Percentiles rank a stretch among this genome's conserved stretches.
phyloP scores from a whole-genome alignment of 2,888 invertebrate genomes.

The Brachypalpus laphriformis region DNA sequence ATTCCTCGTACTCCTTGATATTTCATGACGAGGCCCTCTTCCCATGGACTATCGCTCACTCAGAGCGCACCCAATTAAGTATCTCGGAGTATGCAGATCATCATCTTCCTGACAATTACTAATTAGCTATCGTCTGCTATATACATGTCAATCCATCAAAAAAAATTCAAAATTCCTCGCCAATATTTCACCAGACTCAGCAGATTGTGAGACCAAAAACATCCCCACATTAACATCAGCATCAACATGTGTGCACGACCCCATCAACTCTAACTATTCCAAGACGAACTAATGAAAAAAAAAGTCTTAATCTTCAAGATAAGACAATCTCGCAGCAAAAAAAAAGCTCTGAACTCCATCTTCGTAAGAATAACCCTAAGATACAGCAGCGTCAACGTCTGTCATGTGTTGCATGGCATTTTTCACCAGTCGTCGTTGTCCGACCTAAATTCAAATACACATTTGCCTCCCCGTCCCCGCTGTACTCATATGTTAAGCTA shows the following conservation, averaged over 20 bases:
- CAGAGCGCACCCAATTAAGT: too few relatives aligned
- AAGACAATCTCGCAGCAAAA: constrained; percentile 26
- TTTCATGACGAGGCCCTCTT: too few relatives aligned
- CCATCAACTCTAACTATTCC: neutral
- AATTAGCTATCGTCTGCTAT: neutral
- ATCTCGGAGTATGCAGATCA: too few relatives aligned
- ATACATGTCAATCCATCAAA: neutral
- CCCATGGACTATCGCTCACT: too few relatives aligned
- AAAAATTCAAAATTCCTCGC: neutral
- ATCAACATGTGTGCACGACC: neutral
- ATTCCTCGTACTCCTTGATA: too few relatives aligned
- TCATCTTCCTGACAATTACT: too few relatives aligned
- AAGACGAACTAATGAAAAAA: constrained; percentile 4
- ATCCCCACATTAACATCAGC: neutral
- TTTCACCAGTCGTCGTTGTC: neutral
- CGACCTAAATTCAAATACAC: constrained; percentile 63
- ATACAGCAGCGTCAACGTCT: constrained; percentile 14
- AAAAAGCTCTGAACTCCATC: constrained; percentile 14
- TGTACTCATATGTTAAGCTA: too few relatives aligned
- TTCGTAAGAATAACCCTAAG: neutral
- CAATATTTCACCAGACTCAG: neutral
- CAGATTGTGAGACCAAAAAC: neutral
- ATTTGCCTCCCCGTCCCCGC: neutral
- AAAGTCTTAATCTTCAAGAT: constrained; percentile 19
- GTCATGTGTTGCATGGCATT: neutral